Conservation (phyloP, 2,113 vertebrate genomes). For the Sakesphorus luctuosus region DNA sequence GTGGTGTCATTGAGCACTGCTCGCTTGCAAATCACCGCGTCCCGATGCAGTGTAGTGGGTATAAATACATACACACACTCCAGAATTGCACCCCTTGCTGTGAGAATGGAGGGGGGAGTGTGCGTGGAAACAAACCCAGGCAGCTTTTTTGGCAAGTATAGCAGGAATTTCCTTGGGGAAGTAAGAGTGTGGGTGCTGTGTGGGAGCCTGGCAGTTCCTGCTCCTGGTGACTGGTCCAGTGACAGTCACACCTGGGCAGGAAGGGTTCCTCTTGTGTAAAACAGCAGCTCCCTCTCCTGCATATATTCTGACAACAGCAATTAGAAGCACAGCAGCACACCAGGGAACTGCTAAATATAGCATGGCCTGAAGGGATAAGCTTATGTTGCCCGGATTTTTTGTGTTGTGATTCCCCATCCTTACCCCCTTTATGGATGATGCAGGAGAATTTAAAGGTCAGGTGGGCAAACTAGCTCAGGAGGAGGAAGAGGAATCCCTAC, state of each 20-base stretch:
- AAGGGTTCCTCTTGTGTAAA: neutral
- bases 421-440: neutral
- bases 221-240: accelerated
- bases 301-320: neutral
- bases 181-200: too few species aligned
- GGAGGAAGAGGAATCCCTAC: neutral
- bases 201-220: neutral
- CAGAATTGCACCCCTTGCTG: neutral
- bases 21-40: neutral
- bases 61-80: neutral
- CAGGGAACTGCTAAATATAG: slow-evolving; percentile 36
- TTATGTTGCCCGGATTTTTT: neutral
- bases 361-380: neutral
- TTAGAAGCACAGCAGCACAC: slow-evolving; percentile 4
- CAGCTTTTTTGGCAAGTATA: neutral
- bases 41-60: accelerated
- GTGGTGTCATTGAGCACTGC: neutral
- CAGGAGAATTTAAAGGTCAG: neutral
- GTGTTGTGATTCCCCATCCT: neutral
- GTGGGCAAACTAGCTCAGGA: neutral
- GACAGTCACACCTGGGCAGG: neutral
- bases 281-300: neutral
- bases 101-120: accelerated
- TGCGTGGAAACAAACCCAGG: neutral
- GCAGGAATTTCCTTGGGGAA: neutral